phyloP scores from a whole-genome alignment of 1,140 invertebrate genomes.

The Brachionus manjavacas region DNA sequence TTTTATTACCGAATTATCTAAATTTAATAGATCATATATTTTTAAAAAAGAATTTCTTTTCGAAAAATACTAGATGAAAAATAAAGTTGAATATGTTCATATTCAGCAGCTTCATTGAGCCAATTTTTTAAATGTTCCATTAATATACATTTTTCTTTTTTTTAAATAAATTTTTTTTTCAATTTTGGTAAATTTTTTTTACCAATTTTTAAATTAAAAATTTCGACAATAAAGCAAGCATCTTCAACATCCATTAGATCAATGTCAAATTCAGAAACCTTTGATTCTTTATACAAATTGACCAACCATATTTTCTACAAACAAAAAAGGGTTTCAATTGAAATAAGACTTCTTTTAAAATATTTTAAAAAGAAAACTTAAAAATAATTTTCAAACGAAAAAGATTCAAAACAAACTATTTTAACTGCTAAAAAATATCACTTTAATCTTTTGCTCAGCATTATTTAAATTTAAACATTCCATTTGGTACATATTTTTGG shows the following conservation, averaged over 20 bases:
- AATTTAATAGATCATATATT: not conserved
- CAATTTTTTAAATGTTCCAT: slow-evolving; percentile 22
- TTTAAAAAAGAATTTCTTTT: not conserved
- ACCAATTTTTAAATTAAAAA: slow-evolving; percentile 18
- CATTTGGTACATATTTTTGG: not conserved
- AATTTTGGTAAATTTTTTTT: not conserved
- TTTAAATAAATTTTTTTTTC: not conserved
- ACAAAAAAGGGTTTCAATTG: not conserved
- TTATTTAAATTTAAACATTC: not conserved
- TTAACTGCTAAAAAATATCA: not conserved
- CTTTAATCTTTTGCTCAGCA: not conserved
- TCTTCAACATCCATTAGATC: not conserved
- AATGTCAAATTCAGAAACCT: not conserved
- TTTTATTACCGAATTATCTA: not conserved
- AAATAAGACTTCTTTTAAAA: not conserved
- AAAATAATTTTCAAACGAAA: not conserved
- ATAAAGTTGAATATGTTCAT: not conserved
- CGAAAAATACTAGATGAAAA: not conserved
- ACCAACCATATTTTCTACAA: not conserved
- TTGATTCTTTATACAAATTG: not conserved
- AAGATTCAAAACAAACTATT: not conserved
- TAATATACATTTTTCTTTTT: not conserved
- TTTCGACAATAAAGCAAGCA: not conserved
- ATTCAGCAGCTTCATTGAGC: not conserved
- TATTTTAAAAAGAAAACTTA: not conserved